phyloP scores from a whole-genome alignment of 2,888 invertebrate species.

The Meta bourneti region DNA sequence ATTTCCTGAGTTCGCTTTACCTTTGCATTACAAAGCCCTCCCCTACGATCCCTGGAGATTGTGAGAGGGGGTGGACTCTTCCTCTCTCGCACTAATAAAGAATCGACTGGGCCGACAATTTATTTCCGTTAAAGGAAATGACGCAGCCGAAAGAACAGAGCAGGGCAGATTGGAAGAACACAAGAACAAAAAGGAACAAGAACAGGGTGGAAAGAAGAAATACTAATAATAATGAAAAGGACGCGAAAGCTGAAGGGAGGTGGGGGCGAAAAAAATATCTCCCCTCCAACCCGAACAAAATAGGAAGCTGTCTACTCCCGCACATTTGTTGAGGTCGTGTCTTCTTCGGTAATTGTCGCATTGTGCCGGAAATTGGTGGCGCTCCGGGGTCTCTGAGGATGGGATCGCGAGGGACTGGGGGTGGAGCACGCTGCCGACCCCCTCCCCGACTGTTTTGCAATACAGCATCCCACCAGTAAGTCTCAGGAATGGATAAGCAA shows the following conservation, averaged over 20 bases:
- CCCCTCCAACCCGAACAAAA: conserved; percentile 17
- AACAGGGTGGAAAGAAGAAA: conserved; percentile 50
- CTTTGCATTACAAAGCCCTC: conserved; percentile 45
- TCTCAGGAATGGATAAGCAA: conserved; percentile 53
- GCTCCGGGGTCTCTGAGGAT: conserved; percentile 66
- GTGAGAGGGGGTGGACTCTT: not conserved
- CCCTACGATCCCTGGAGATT: conserved; percentile 12
- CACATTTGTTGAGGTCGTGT: conserved; percentile 73
- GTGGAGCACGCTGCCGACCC: not conserved
- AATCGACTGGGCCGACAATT: conserved; percentile 63
- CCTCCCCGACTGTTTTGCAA: conserved; percentile 64
- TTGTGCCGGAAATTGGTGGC: conserved; percentile 73
- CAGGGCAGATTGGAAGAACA: not conserved
- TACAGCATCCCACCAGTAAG: conserved; percentile 52
- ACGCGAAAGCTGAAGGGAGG: conserved; percentile 7
- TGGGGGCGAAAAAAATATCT: conserved; percentile 20
- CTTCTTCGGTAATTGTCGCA: conserved; percentile 71
- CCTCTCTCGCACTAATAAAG: conserved; percentile 62
- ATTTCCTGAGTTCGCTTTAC: conserved; percentile 40
- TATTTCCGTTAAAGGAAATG: conserved; percentile 74
- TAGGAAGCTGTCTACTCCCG: not conserved
- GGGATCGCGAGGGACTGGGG: not conserved
- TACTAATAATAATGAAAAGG: conserved; percentile 75
- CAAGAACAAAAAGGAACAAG: not conserved
- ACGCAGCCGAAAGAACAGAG: conserved; percentile 57